Conservation (phyloP, 2,113 vertebrate species). For the Sylvia atricapilla region DNA sequence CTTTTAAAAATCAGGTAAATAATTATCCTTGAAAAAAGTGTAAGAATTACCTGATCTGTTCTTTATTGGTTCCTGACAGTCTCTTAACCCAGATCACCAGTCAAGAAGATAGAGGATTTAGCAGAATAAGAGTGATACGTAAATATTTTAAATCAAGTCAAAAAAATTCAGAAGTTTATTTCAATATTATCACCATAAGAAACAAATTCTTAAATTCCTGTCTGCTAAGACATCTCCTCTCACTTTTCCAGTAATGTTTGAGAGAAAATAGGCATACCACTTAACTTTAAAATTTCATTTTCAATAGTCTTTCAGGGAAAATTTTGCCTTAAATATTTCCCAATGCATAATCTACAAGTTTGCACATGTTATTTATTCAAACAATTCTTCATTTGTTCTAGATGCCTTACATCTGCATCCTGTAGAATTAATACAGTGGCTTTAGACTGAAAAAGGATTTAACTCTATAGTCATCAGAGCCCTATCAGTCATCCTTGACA, state of each 20-base stretch:
- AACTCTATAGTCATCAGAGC: constrained; percentile 85
- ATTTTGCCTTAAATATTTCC: neutral
- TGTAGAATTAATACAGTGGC: constrained; percentile 75
- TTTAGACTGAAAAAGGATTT: constrained; percentile 62
- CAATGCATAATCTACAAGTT: neutral
- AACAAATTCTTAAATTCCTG: neutral
- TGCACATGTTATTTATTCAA: constrained; percentile 51
- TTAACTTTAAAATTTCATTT: neutral
- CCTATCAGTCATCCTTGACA: constrained; percentile 86
- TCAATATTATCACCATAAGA: neutral
- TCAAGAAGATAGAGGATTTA: neutral
- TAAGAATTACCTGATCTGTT: neutral
- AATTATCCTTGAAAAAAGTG: neutral
- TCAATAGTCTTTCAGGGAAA: neutral
- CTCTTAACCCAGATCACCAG: neutral
- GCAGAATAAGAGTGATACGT: neutral
- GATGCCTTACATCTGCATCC: constrained; percentile 68
- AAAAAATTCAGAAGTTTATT: neutral
- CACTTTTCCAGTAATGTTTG: neutral
- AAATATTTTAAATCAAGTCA: neutral
- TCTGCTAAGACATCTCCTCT: neutral
- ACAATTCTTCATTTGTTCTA: constrained; percentile 73
- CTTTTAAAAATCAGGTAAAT: neutral
- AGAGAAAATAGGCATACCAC: neutral
- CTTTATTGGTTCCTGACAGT: neutral